A percentile compares a stretch with the other conserved stretches of the same genome.
Evolutionary conservation across 92 coral and sea anemone species (phyloP).

Genomic region (Meandrina meandrites): DNA sequence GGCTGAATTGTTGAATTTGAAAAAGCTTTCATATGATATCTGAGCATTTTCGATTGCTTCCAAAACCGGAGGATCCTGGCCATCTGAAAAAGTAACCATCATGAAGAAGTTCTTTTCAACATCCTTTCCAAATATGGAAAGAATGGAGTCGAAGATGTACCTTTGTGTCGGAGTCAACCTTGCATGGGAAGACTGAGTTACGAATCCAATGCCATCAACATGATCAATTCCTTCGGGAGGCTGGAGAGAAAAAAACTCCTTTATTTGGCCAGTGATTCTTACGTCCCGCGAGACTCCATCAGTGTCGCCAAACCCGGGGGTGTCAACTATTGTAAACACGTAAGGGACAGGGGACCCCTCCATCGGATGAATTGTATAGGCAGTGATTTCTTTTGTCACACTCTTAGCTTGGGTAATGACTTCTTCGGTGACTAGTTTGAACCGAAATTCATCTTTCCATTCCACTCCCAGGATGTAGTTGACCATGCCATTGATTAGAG

Average conservation of each 20-base stretch:
- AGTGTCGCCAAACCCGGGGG: too few species aligned
- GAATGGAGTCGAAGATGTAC: constrained; percentile 58
- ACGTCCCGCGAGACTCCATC: too few species aligned
- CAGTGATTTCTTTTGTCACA: constrained; percentile 39
- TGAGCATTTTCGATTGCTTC: constrained; percentile 30
- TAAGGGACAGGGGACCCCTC: background rate
- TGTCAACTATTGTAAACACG: background rate
- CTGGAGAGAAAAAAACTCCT: constrained; percentile 38
- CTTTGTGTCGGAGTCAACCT: constrained; percentile 39
- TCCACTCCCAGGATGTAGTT: constrained; percentile 39
- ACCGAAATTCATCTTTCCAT: constrained; percentile 36
- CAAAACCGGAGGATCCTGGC: constrained; percentile 33
- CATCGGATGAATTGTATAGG: constrained; percentile 33
- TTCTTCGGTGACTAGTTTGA: constrained; percentile 12
- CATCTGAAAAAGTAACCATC: constrained; percentile 34
- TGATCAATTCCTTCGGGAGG: constrained; percentile 37
- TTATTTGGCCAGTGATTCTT: constrained; percentile 32
- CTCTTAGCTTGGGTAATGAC: constrained; percentile 23
- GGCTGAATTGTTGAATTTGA: constrained; percentile 52
- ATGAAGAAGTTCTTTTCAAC: constrained; percentile 30
- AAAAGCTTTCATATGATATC: background rate
- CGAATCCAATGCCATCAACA: constrained; percentile 45
- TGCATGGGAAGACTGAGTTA: too few species aligned
- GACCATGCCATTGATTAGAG: constrained; percentile 43
- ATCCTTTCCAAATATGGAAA: constrained; percentile 55